Evolutionary conservation across 2,888 invertebrate genomes (phyloP), one percentile per base, ranked within the genome.

Genomic region (Melanostoma scalare): DNA sequence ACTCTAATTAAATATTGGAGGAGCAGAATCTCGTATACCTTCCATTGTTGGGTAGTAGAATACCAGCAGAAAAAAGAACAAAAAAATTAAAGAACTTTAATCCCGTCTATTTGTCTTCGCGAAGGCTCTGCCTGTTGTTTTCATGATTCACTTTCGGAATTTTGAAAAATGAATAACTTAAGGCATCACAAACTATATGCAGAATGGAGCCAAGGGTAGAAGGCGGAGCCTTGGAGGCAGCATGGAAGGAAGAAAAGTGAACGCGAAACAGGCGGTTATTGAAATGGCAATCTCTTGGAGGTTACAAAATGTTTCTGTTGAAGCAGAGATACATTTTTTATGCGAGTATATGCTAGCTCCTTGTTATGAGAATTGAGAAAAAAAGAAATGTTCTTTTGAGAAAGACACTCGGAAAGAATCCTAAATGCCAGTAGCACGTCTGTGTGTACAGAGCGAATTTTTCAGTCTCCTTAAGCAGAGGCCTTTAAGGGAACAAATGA

Each of bases 1-100:
- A 84, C 53, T 84, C 74, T 84, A 84, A 84, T 84, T 84, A 84
- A 84, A 84, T 84, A 44, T 73, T 53, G 3, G 4, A 30, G n/a
- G 38, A 52, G 58, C 35, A 44, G 3, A 6, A 30, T 20, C 20
- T 6, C 20, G 6, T 33, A 9, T 20, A 20, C 5, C 4, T 20
- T 6, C 56, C 38, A 9, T 53, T 35, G 20, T 20, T n/a, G 31
- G n/a, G 10, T 20, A 20, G 20, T 20, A 20, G 20, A 20, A 20
- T 20, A 20, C 20, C 20, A 20, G 1, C 20, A 20, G 20, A 20
- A 20, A 20, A 20, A 20, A 20, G 33, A 65, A 36, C 67, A 73
- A 53, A 53, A 72, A 63, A 76, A 42, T 63, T 69, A 20, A 20
- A 9, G 38, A 10, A 10, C 60, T 68, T 72, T 56, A 75, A 75